A percentile compares a stretch with the other conserved stretches of the same genome.
Evolutionary conservation across 2,113 vertebrate species (phyloP).

Genomic region (Hemiprocne comata): DNA sequence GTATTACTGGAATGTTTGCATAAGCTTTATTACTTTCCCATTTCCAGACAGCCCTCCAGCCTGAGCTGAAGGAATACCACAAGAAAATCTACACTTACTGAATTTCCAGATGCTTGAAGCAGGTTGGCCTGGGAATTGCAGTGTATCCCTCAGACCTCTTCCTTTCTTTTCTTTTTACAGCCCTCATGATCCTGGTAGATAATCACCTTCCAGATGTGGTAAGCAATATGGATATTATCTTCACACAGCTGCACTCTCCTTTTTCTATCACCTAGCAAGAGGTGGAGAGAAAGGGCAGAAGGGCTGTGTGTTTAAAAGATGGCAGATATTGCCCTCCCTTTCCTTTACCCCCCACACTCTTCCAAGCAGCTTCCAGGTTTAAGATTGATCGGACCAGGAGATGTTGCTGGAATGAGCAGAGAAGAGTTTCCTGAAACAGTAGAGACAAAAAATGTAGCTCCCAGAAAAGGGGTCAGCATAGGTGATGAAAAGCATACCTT

Average conservation of each 20-base stretch:
- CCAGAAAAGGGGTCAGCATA: background rate
- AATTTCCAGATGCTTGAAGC: conserved; percentile 32
- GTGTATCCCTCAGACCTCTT: background rate
- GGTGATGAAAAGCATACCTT: background rate
- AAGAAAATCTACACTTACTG: conserved; percentile 26
- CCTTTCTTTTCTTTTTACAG: background rate
- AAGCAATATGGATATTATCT: background rate
- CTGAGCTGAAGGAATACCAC: conserved; percentile 39
- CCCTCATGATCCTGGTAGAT: background rate
- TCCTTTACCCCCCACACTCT: background rate
- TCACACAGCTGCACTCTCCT: background rate
- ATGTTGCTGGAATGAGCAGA: background rate
- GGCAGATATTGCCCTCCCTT: background rate
- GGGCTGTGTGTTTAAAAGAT: background rate
- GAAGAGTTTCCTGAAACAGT: background rate
- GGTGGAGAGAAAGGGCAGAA: background rate
- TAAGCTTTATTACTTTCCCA: conserved; percentile 51
- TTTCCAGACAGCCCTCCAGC: conserved; percentile 37
- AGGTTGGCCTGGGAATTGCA: background rate
- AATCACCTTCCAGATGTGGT: background rate
- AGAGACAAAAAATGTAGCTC: background rate
- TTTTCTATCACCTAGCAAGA: background rate
- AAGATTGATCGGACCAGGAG: background rate
- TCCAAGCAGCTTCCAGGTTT: background rate
- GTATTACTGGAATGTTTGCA: conserved; percentile 48